Evolutionary conservation across 2,797 vertebrate species (phyloP).

Genomic region (Nothura maculosa): DNA sequence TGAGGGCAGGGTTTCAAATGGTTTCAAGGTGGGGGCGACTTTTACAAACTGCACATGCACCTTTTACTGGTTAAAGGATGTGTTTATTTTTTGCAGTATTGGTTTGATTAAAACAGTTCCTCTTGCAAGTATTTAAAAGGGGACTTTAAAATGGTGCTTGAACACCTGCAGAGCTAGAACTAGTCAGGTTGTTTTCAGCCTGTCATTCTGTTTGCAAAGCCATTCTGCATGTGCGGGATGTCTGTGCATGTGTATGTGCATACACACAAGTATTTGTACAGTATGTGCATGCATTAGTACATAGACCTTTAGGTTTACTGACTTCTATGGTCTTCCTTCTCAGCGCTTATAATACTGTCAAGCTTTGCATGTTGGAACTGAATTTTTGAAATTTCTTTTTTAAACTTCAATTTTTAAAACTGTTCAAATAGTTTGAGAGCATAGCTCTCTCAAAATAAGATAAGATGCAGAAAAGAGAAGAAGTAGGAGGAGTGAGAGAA

Average conservation of each 20-base stretch:
- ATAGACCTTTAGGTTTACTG: not conserved
- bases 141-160: slow-evolving; percentile 7
- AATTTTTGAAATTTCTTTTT: not conserved
- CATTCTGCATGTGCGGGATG: not conserved
- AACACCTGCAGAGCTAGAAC: slow-evolving; percentile 10
- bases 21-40: slow-evolving; percentile 63
- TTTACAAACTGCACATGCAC: slow-evolving; percentile 63
- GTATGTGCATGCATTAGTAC: not conserved
- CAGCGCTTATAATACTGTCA: not conserved
- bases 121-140: slow-evolving; percentile 54
- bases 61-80: slow-evolving; percentile 47
- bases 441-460: not conserved
- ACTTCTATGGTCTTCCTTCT: not conserved
- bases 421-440: not conserved
- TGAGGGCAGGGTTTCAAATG: slow-evolving; percentile 39
- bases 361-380: not conserved
- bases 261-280: not conserved
- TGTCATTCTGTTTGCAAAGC: not conserved
- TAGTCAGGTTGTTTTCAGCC: not conserved
- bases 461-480: not conserved
- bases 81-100: slow-evolving; percentile 57
- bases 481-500: not conserved
- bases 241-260: not conserved
- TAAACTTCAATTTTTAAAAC: not conserved
- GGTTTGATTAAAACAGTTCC: slow-evolving; percentile 57